phyloP scores from a whole-genome alignment of 2,113 vertebrate genomes.

The Gracilinanus agilis region DNA sequence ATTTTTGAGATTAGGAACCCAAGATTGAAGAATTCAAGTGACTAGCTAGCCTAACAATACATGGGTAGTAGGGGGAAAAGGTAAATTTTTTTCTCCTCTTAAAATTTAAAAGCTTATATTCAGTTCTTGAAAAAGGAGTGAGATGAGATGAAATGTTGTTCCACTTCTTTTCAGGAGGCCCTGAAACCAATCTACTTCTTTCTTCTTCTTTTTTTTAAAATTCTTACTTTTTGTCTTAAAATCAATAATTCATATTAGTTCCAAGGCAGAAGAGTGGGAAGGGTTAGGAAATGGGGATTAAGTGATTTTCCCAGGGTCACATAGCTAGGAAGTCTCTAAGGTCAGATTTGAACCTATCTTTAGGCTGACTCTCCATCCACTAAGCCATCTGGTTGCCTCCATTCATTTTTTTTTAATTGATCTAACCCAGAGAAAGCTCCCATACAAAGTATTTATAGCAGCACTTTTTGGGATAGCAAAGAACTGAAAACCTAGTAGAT shows the following conservation, averaged over 20 bases:
- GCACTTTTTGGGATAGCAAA: background rate
- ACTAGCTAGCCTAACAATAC: background rate
- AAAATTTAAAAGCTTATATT: slow-evolving; percentile 20
- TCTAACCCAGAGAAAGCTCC: background rate
- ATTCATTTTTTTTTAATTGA: background rate
- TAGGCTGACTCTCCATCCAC: no score
- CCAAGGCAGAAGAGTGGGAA: no score
- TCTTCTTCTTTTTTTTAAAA: slow-evolving; percentile 24
- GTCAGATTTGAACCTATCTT: no score
- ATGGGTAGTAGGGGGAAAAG: background rate
- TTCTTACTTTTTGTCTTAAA: no score
- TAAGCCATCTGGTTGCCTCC: background rate
- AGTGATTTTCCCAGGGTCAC: no score
- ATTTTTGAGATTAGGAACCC: background rate
- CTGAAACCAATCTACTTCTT: background rate
- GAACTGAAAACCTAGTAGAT: background rate
- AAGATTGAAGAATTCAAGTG: background rate
- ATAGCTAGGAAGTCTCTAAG: no score
- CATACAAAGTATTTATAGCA: background rate
- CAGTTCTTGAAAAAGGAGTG: background rate
- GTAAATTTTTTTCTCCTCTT: background rate
- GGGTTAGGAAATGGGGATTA: no score
- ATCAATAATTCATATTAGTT: no score
- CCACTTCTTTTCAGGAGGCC: slow-evolving; percentile 21
- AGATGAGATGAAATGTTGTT: background rate